Conservation (phyloP, 2,113 vertebrate species). For the Siniperca knerii region DNA sequence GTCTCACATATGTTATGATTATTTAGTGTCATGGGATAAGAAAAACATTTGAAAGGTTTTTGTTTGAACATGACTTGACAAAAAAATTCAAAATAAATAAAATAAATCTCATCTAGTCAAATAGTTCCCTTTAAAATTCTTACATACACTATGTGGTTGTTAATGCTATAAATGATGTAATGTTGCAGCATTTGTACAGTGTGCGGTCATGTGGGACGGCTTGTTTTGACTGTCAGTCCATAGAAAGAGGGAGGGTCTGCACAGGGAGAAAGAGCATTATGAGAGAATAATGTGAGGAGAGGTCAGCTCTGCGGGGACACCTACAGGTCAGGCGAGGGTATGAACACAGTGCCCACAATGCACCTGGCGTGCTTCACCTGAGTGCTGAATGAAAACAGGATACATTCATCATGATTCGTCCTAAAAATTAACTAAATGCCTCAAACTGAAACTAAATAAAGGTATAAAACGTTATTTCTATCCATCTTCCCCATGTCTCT, state of each 20-base stretch:
- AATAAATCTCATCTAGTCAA: background rate
- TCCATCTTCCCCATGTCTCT: background rate
- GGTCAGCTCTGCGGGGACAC: conserved; percentile 70
- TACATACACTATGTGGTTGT: background rate
- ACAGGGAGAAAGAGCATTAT: background rate
- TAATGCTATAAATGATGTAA: conserved; percentile 66
- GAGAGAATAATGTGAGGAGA: conserved; percentile 11
- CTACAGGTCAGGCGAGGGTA: conserved; percentile 56
- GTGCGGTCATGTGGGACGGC: conserved; percentile 31
- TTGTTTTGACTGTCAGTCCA: conserved; percentile 63
- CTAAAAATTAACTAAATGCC: background rate
- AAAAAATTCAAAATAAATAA: background rate
- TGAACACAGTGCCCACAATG: conserved; percentile 40
- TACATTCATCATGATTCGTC: background rate
- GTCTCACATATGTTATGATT: background rate
- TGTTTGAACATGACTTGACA: background rate
- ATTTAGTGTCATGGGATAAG: background rate
- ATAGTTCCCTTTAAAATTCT: background rate
- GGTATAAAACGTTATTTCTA: background rate
- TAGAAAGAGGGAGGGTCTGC: conserved; percentile 24
- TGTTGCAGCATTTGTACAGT: conserved; percentile 43
- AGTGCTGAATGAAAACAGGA: background rate
- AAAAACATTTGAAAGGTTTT: background rate
- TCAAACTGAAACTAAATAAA: background rate
- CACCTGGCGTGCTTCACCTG: conserved; percentile 16